phyloP scores from a whole-genome alignment of 2,113 vertebrate genomes.

The Chascanopsetta lugubris region DNA sequence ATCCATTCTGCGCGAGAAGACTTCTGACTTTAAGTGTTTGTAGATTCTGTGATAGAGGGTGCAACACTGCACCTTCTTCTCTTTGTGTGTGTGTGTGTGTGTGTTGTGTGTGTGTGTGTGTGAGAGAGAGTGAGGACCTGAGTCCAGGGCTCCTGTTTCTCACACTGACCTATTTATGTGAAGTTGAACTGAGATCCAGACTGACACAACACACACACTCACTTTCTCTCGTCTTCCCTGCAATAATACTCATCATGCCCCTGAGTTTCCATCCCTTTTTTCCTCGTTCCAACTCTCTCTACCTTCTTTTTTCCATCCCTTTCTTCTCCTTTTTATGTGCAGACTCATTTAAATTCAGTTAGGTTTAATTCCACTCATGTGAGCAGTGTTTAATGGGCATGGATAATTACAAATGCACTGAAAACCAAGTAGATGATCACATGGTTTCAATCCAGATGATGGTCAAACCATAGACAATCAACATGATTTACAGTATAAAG shows the following conservation, averaged over 20 bases:
- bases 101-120: conserved; percentile 24
- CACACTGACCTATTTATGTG: conserved; percentile 63
- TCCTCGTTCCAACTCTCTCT: background rate
- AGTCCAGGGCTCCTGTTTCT: conserved; percentile 60
- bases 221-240: conserved; percentile 11
- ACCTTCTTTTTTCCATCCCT: background rate
- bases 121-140: conserved; percentile 19
- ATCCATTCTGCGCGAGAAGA: conserved; percentile 4
- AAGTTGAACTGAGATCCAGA: conserved; percentile 59
- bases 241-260: conserved; percentile 18
- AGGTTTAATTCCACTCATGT: background rate
- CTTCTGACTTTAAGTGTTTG: conserved; percentile 3
- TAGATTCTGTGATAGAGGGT: background rate
- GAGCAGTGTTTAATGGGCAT: background rate
- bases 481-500: background rate
- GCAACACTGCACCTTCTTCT: conserved; percentile 26
- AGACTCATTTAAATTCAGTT: background rate
- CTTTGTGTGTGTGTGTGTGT: conserved; percentile 25
- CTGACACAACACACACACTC: conserved; percentile 35
- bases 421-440: background rate
- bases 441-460: background rate
- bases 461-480: background rate
- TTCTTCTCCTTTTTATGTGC: background rate
- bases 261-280: conserved; percentile 15
- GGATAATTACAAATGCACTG: background rate